Base-by-base conservation (phyloP, 2,888 invertebrate genomes). In the Rotaria magnacalcarata region DNA sequence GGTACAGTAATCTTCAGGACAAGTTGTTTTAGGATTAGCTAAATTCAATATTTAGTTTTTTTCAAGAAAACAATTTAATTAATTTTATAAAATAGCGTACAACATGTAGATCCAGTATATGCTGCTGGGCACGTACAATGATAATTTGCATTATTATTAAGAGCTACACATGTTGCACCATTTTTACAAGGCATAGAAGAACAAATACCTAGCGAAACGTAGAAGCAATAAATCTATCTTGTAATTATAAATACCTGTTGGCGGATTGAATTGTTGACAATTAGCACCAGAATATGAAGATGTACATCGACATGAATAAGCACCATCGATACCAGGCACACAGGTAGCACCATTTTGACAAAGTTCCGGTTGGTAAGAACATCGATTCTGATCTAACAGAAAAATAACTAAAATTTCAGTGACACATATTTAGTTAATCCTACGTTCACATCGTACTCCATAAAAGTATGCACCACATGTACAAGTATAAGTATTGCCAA, bases 81-180 rank as follows among this genome's bases (percentile, higher is more conserved):
- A 11, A 1, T 50, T 50, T 14, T 50, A 11, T 5, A 11, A n/a
- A 24, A n/a, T 58, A 58, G n/a, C 58, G n/a, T 58, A 58, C 58
- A n/a, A 24, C 58, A 58, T 58, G 58, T 21, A 1, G 58, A 58
- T 58, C 58, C 58, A 8, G 24, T 58, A n/a, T 58, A 58, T 58
- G 21, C 58, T n/a, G 6, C 8, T n/a, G 58, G 58, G 10, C 58
- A 58, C n/a, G 24, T 24, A n/a, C 58, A 58, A n/a, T 58, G n/a
- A 58, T 58, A 58, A 21, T 58, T 58, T 24, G 58, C 58, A 58
- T 58, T 58, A 58, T 58, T 58, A 58, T 58, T 58, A n/a, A n/a
- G n/a, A 7, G 58, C 8, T 8, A 58, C n/a, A 58, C 58, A 58
- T n/a, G 58, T 58, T 58, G 24, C 58, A 24, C 58, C 24, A n/a